phyloP scores from a whole-genome alignment of 2,113 vertebrate species.

The Ondatra zibethicus region DNA sequence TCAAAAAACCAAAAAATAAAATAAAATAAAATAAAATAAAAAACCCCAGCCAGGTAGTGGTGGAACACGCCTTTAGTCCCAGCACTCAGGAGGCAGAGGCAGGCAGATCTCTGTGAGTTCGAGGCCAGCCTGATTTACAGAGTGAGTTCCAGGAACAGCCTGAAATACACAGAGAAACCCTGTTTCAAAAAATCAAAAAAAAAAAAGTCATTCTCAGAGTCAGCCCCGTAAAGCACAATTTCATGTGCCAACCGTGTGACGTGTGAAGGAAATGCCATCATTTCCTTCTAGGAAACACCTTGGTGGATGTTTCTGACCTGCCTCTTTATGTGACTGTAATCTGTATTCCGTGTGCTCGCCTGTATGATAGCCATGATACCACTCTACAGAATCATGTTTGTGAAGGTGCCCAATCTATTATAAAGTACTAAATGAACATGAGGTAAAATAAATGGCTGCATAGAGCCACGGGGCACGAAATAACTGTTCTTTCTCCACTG shows the following conservation, averaged over 20 bases:
- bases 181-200: no score
- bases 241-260: neutral
- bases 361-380: neutral
- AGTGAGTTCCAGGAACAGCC: no score
- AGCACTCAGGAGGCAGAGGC: no score
- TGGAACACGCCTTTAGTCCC: no score
- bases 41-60: no score
- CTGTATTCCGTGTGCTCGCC: neutral
- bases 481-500: neutral
- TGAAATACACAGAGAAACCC: no score
- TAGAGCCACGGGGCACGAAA: neutral
- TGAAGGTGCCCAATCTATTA: neutral
- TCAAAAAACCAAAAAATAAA: no score
- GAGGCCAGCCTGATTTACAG: no score
- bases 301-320: neutral
- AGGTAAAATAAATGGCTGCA: neutral
- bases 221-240: neutral
- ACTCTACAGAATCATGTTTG: neutral
- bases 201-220: neutral
- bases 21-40: no score
- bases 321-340: neutral
- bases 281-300: neutral
- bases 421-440: neutral
- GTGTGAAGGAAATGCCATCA: neutral
- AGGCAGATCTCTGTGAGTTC: no score